phyloP scores from a whole-genome alignment of 2,113 vertebrate species.

The Seriola dumerili region DNA sequence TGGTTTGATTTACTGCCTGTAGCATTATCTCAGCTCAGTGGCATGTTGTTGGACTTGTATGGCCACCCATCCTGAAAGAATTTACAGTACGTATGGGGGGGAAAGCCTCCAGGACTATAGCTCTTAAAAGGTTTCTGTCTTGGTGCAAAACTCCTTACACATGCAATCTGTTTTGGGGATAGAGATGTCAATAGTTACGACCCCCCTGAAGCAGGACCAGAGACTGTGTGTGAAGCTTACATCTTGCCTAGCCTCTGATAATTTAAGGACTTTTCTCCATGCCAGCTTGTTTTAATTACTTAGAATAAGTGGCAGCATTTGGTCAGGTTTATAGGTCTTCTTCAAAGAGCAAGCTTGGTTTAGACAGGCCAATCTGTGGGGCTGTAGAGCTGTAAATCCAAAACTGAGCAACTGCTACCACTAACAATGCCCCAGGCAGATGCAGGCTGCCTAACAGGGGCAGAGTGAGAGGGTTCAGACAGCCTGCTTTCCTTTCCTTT shows the following conservation, averaged over 20 bases:
- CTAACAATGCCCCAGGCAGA: constrained; percentile 76
- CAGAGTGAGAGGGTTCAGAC: constrained; percentile 58
- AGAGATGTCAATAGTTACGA: constrained; percentile 83
- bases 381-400: constrained; percentile 82
- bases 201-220: constrained; percentile 68
- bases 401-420: constrained; percentile 64
- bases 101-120: constrained; percentile 34
- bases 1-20: constrained; percentile 52
- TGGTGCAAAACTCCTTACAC: constrained; percentile 57
- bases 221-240: constrained; percentile 61
- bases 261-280: constrained; percentile 80
- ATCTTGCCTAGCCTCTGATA: constrained; percentile 79
- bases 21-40: constrained; percentile 32
- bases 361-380: constrained; percentile 79
- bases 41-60: constrained; percentile 37
- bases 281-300: constrained; percentile 90
- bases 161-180: constrained; percentile 76
- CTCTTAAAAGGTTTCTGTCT: constrained; percentile 56
- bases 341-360: constrained; percentile 82
- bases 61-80: constrained; percentile 49
- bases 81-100: constrained; percentile 33
- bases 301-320: constrained; percentile 85
- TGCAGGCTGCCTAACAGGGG: constrained; percentile 54
- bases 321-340: constrained; percentile 84
- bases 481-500: constrained; percentile 50